Evolutionary conservation across 2,888 invertebrate genomes (phyloP).

Genomic region (Andrena flavipes): DNA sequence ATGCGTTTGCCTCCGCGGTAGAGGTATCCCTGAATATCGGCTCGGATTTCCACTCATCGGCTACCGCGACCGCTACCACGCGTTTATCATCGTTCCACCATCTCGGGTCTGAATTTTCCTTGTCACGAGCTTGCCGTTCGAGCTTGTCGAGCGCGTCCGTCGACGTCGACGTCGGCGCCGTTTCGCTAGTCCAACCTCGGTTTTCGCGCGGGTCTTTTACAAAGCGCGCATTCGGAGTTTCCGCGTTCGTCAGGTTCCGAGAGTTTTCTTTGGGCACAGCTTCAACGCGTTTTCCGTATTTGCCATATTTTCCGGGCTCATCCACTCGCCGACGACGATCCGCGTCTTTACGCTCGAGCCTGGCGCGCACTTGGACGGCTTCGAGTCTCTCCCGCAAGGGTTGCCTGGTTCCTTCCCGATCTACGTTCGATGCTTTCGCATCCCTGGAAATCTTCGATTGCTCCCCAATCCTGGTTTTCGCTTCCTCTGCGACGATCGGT

Average conservation of each 20-base stretch:
- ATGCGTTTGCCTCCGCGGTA: slow-evolving; percentile 48
- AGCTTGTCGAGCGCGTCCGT: slow-evolving; percentile 85
- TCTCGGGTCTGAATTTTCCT: slow-evolving; percentile 73
- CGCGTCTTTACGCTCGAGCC: neutral
- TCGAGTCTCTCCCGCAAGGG: slow-evolving; percentile 26
- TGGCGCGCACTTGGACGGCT: neutral
- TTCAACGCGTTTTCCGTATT: neutral
- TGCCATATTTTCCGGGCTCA: neutral
- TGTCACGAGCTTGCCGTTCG: slow-evolving; percentile 64
- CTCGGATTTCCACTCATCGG: slow-evolving; percentile 69
- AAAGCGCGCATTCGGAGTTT: neutral
- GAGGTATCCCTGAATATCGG: slow-evolving; percentile 63
- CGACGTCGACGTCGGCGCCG: slow-evolving; percentile 81
- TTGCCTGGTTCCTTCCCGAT: slow-evolving; percentile 4
- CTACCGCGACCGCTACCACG: slow-evolving; percentile 26
- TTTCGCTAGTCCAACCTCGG: slow-evolving; percentile 88
- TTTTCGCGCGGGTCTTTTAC: slow-evolving; percentile 46
- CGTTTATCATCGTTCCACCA: slow-evolving; percentile 56
- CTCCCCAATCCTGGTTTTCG: neutral
- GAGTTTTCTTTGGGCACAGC: neutral
- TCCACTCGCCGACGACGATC: neutral
- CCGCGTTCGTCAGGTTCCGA: neutral
- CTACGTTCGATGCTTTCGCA: neutral
- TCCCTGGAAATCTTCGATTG: neutral
- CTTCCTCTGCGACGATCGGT: neutral